A percentile compares a stretch with the other conserved stretches of the same genome.
Evolutionary conservation across 2,888 invertebrate species (phyloP).

Genomic region (Euzetes globulus): DNA sequence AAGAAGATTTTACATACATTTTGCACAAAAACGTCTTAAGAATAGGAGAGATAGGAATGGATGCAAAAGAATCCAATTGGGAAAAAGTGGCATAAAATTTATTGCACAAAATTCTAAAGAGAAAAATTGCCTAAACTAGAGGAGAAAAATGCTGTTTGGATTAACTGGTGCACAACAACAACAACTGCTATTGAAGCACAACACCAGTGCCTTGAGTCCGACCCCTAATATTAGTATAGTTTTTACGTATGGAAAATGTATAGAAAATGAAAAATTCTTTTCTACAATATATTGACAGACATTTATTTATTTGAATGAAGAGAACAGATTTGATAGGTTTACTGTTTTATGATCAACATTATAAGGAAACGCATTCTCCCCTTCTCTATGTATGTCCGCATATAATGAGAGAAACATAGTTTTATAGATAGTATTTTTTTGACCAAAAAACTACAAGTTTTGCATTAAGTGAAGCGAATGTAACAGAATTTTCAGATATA

Average conservation of each 20-base stretch:
- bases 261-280: constrained; percentile 18
- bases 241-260: background rate
- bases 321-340: background rate
- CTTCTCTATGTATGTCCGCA: too few relatives aligned
- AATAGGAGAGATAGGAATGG: background rate
- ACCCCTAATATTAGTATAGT: background rate
- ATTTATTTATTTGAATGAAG: background rate
- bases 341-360: background rate
- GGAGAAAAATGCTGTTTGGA: constrained; percentile 10
- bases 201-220: background rate
- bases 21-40: background rate
- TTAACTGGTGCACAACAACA: background rate
- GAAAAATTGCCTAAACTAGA: background rate
- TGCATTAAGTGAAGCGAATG: background rate
- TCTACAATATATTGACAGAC: background rate
- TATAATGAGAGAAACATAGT: too few relatives aligned
- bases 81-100: constrained; percentile 15
- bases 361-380: background rate
- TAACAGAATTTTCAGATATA: background rate
- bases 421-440: background rate
- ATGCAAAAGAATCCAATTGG: background rate
- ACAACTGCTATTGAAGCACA: background rate
- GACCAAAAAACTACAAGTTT: background rate
- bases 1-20: background rate
- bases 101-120: constrained; percentile 17